Conservation (phyloP, 2,797 vertebrate genomes). For the Falco rusticolus region DNA sequence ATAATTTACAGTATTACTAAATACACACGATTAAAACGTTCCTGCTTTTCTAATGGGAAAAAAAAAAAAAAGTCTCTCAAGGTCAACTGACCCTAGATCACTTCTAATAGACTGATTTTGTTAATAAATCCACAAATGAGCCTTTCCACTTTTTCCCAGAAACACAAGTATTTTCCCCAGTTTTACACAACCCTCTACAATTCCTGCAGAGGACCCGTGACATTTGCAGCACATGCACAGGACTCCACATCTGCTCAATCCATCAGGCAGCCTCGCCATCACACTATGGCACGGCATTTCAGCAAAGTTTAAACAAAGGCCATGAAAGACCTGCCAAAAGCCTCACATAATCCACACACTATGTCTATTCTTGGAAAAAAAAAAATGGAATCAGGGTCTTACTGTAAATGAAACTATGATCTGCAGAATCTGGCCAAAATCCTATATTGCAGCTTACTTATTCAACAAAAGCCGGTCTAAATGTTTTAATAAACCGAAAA, state of each 20-base stretch:
- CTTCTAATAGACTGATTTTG: neutral
- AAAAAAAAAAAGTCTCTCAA: neutral
- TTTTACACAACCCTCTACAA: neutral
- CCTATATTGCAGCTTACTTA: neutral
- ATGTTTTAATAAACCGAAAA: slow-evolving; percentile 31
- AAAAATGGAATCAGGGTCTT: neutral
- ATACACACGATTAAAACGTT: neutral
- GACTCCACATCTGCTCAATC: neutral
- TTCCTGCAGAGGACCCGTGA: neutral
- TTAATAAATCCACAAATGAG: neutral
- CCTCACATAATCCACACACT: slow-evolving; percentile 45
- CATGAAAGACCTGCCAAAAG: slow-evolving; percentile 52
- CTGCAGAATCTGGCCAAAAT: slow-evolving; percentile 38
- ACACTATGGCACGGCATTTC: neutral
- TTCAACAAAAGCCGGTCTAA: slow-evolving; percentile 22
- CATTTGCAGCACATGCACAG: neutral
- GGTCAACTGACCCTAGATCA: neutral
- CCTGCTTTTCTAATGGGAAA: neutral
- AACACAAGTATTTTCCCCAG: neutral
- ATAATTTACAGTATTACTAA: neutral
- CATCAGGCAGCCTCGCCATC: slow-evolving; percentile 41
- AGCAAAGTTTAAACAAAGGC: slow-evolving; percentile 62
- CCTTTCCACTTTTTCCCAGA: neutral
- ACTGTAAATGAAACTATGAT: slow-evolving; percentile 43
- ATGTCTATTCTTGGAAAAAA: neutral